Evolutionary conservation across 2,797 vertebrate genomes (phyloP).

Genomic region (Smutsia gigantea): DNA sequence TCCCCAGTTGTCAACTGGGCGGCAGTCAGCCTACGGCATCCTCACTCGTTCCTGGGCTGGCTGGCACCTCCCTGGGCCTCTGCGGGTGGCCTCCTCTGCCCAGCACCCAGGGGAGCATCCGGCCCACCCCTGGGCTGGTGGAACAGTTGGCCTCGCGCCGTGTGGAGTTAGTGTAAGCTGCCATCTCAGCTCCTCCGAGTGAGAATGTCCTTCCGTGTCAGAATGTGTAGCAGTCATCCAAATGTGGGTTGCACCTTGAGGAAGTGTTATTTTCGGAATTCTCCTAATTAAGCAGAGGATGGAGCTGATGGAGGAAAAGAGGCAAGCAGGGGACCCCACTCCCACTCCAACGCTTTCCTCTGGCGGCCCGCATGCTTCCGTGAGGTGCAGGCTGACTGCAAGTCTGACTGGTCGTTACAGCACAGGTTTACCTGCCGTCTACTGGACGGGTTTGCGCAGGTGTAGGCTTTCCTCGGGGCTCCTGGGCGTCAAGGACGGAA

Average conservation of each 20-base stretch:
- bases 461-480: background rate
- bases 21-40: background rate
- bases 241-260: background rate
- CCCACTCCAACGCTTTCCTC: background rate
- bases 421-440: no score
- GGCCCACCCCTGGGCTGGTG: background rate
- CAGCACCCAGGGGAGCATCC: background rate
- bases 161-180: background rate
- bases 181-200: accelerated
- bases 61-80: background rate
- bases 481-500: background rate
- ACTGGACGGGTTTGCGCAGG: background rate
- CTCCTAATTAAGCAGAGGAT: background rate
- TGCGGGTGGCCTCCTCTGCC: background rate
- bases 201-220: background rate
- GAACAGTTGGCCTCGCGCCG: background rate
- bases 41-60: accelerated
- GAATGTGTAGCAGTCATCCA: background rate
- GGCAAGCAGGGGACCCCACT: accelerated
- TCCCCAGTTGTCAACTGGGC: background rate
- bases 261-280: background rate
- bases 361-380: no score
- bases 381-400: no score
- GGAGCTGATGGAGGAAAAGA: background rate
- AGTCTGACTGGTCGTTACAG: no score